Conservation (phyloP, 2,888 invertebrate species). For the Tanypteryx hageni region DNA sequence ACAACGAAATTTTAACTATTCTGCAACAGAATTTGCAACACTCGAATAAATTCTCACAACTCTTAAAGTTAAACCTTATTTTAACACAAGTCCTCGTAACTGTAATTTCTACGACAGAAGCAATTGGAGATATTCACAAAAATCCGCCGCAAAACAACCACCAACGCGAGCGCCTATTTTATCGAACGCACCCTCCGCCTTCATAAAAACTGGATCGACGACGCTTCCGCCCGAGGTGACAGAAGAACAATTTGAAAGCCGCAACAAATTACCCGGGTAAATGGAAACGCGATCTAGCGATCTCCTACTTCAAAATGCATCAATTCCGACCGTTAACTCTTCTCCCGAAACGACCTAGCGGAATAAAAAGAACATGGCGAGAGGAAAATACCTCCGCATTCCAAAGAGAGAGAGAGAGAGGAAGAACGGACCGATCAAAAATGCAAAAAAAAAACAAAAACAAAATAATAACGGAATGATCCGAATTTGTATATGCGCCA, state of each 20-base stretch:
- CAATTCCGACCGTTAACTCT: neutral
- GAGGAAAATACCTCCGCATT: neutral
- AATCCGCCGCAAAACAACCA: neutral
- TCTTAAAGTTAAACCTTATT: neutral
- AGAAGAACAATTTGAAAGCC: neutral
- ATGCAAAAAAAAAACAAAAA: neutral
- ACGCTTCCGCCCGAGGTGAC: neutral
- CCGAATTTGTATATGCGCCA: slow-evolving; percentile 9
- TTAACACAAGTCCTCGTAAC: neutral
- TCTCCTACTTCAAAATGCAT: neutral
- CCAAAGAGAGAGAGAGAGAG: neutral
- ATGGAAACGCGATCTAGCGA: neutral
- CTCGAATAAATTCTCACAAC: neutral
- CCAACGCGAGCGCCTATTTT: neutral
- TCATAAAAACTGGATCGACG: neutral
- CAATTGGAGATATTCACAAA: neutral
- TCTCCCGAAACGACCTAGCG: too few relatives aligned
- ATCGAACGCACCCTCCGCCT: neutral
- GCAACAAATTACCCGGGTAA: neutral
- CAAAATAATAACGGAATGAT: slow-evolving; percentile 34
- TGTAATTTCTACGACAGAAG: neutral
- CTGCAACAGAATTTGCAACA: neutral
- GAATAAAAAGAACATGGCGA: neutral
- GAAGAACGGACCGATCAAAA: slow-evolving; percentile 5
- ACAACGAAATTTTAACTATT: neutral